Conservation (phyloP, 1,140 invertebrate species). For the Melipona quadrifasciata region DNA sequence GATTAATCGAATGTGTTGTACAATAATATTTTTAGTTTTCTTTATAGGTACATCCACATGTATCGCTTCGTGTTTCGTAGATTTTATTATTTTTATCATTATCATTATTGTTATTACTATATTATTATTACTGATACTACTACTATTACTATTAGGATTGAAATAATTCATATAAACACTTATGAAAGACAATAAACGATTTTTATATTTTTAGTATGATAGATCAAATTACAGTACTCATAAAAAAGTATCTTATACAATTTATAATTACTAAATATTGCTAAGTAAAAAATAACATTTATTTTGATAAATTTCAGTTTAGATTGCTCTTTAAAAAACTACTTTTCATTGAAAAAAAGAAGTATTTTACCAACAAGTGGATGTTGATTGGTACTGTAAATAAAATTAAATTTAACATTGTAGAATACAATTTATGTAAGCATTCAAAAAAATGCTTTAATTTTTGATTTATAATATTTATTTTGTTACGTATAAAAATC, state of each 20-base stretch:
- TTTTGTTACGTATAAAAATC: slow-evolving; percentile 40
- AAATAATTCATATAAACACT: slow-evolving; percentile 25
- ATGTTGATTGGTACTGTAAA: slow-evolving; percentile 5
- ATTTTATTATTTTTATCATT: slow-evolving; percentile 17
- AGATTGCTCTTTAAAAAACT: background rate
- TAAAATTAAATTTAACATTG: background rate
- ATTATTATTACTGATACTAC: background rate
- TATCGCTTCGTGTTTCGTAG: slow-evolving; percentile 10
- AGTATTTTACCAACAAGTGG: slow-evolving; percentile 18
- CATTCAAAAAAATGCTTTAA: slow-evolving; percentile 11
- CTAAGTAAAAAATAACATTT: slow-evolving; percentile 6
- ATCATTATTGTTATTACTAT: background rate
- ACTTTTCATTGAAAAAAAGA: background rate
- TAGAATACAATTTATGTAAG: slow-evolving; percentile 6
- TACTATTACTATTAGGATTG: background rate
- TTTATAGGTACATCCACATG: background rate
- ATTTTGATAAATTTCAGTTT: background rate
- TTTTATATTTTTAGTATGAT: slow-evolving; percentile 48
- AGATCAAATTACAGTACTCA: slow-evolving; percentile 31
- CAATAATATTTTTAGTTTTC: background rate
- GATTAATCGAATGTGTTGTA: slow-evolving; percentile 1
- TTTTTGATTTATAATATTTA: slow-evolving; percentile 20
- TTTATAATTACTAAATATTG: background rate
- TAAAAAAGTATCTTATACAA: slow-evolving; percentile 6
- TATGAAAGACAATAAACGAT: slow-evolving; percentile 50